Percentiles rank a stretch among this genome's conserved stretches.
Evolutionary conservation across 1,140 invertebrate genomes (phyloP).

Genomic region (Coptotermes formosanus): DNA sequence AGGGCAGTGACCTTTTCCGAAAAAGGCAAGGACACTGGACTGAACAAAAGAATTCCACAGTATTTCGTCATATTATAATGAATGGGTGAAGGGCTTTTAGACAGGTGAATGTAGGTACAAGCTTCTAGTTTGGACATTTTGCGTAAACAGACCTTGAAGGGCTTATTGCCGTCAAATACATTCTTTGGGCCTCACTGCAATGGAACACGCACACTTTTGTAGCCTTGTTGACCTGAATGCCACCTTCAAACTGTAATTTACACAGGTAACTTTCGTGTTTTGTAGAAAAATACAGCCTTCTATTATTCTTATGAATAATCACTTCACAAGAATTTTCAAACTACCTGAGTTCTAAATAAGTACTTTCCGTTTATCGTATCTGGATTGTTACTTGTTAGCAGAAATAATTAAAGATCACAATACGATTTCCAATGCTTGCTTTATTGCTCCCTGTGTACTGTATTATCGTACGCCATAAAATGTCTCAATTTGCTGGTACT

Average conservation of each 20-base stretch:
- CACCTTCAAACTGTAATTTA: neutral
- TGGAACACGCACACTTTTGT: neutral
- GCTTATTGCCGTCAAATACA: neutral
- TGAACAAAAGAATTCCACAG: neutral
- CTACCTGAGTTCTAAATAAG: neutral
- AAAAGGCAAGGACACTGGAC: too few relatives aligned
- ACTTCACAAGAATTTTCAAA: neutral
- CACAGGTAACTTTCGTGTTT: neutral
- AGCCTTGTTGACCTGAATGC: neutral
- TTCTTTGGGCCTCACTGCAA: neutral
- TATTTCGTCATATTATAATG: neutral
- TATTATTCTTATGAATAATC: neutral
- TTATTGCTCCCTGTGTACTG: neutral
- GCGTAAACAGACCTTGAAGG: neutral
- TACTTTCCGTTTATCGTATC: neutral
- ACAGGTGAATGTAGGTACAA: neutral
- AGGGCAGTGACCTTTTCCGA: too few relatives aligned
- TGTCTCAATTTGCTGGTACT: neutral
- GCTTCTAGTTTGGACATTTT: neutral
- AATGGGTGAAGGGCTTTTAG: neutral
- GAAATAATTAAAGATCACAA: neutral
- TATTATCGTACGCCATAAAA: neutral
- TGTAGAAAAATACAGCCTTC: neutral
- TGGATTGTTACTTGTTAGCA: neutral
- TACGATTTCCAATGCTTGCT: neutral